Conservation (phyloP, 2,113 vertebrate species). For the Elgaria multicarinata region DNA sequence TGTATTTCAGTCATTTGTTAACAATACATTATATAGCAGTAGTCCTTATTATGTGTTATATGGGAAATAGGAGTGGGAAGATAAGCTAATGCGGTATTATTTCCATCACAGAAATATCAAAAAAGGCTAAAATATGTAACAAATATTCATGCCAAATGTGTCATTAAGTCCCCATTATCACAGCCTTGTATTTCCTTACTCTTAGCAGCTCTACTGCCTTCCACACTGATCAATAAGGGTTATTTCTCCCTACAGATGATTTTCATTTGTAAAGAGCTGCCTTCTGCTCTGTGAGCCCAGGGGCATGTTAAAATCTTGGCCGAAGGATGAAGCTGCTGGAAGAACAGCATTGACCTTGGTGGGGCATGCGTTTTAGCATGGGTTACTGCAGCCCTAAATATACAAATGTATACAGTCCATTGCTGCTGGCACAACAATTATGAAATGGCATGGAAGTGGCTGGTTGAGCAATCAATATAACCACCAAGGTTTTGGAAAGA, state of each 20-base stretch:
- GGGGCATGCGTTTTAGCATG: conserved; percentile 22
- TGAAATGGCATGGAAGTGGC: conserved; percentile 58
- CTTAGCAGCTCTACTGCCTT: conserved; percentile 37
- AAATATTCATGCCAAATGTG: conserved; percentile 29
- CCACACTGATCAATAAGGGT: not conserved
- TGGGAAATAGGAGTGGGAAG: not conserved
- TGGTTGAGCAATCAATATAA: conserved; percentile 62
- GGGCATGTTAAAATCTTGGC: conserved; percentile 33
- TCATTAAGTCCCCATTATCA: conserved; percentile 36
- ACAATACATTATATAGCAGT: not conserved
- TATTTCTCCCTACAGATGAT: conserved; percentile 36
- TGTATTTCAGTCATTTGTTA: conserved; percentile 4
- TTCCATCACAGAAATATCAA: not conserved
- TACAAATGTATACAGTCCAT: conserved; percentile 23
- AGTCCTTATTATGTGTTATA: conserved; percentile 8
- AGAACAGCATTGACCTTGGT: conserved; percentile 35
- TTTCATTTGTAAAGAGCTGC: conserved; percentile 33
- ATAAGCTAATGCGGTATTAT: conserved; percentile 1
- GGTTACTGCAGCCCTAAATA: conserved; percentile 58
- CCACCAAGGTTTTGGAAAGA: conserved; percentile 65
- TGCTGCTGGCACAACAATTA: conserved; percentile 55
- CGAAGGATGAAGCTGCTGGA: conserved; percentile 41
- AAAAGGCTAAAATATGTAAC: conserved; percentile 22
- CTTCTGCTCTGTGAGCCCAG: not conserved
- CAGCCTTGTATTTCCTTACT: conserved; percentile 35